A percentile compares a stretch with the other conserved stretches of the same genome.
phyloP scores from a whole-genome alignment of 2,797 vertebrate species.

The Characodon lateralis region DNA sequence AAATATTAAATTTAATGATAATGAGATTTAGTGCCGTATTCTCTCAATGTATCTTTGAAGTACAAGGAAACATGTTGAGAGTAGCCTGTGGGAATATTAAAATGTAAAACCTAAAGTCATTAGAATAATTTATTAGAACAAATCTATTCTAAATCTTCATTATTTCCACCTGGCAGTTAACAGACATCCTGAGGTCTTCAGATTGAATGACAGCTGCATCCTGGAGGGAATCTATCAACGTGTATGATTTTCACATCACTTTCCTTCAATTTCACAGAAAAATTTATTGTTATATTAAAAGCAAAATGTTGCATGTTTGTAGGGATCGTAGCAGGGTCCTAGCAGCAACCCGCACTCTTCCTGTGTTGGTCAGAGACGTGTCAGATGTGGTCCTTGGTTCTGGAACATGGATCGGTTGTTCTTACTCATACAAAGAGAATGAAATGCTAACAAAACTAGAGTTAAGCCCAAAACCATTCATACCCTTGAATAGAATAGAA shows the following conservation, averaged over 20 bases:
- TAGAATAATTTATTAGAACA: constrained; percentile 57
- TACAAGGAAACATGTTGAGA: constrained; percentile 41
- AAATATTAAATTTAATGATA: constrained; percentile 51
- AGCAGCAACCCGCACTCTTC: no score
- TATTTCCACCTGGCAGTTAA: constrained; percentile 34
- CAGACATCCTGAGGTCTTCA: constrained; percentile 28
- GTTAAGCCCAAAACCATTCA: neutral
- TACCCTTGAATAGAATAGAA: neutral
- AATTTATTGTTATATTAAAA: constrained; percentile 1
- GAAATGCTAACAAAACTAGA: neutral
- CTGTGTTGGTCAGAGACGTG: neutral
- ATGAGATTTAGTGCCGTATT: constrained; percentile 47
- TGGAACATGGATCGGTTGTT: neutral
- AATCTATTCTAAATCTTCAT: constrained; percentile 45
- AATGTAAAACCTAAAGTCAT: constrained; percentile 53
- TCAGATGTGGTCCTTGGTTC: neutral
- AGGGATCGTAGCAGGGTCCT: no score
- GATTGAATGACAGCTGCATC: constrained; percentile 3
- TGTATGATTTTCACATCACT: constrained; percentile 14
- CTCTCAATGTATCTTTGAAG: constrained; percentile 42
- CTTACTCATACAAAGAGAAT: neutral
- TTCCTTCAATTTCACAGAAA: neutral
- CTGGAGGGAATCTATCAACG: constrained; percentile 20
- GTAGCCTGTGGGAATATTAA: constrained; percentile 49
- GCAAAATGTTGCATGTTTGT: neutral